Base-by-base conservation (phyloP, 2,888 invertebrate species). In the Anthoptus insignis region DNA sequence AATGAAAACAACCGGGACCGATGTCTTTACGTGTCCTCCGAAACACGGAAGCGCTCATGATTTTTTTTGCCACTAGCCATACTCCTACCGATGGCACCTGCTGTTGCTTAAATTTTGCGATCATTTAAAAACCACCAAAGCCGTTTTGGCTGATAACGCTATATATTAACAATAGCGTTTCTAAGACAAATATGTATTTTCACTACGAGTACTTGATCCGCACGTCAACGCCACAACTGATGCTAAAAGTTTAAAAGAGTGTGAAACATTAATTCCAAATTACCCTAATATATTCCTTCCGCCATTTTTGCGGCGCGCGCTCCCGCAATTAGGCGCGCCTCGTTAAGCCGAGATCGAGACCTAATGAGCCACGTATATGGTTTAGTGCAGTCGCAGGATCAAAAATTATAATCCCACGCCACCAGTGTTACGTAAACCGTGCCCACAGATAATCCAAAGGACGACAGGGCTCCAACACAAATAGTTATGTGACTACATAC, bases 301-400 rank as follows among this genome's bases (percentile, higher is more conserved):
- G 65, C 54, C 64, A 63, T 65, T 68, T 68, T 74, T 71, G 67
- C 67, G 64, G 58, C 57, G 57, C 65, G 65, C 65, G 67, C 67
- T 68, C 59, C 81, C 87, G 89, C 89, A 89, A 90, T 90, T 90
- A 89, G 86, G 76, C 74, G 72, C 86, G 89, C 78, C 87, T 89
- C 91, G 90, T 90, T 91, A 84, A 82, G 81, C 76, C 81, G 83
- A 83, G 89, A 88, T 89, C 88, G 85, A 85, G 88, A 89, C 83
- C 89, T 89, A 89, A 90, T 89, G 89, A 88, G 88, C 89, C 87
- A 87, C 84, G 86, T 86, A 85, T 86, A 88, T 85, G 88, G 84
- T 85, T 86, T 87, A 86, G 83, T 88, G 85, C 87, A 86, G 83
- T 86, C 80, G 73, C 78, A 84, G 86, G 85, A 87, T 87, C 87